Evolutionary conservation across 2,888 invertebrate species (phyloP), one percentile per base, ranked within the genome.

Genomic region (Chydorus sphaericus): DNA sequence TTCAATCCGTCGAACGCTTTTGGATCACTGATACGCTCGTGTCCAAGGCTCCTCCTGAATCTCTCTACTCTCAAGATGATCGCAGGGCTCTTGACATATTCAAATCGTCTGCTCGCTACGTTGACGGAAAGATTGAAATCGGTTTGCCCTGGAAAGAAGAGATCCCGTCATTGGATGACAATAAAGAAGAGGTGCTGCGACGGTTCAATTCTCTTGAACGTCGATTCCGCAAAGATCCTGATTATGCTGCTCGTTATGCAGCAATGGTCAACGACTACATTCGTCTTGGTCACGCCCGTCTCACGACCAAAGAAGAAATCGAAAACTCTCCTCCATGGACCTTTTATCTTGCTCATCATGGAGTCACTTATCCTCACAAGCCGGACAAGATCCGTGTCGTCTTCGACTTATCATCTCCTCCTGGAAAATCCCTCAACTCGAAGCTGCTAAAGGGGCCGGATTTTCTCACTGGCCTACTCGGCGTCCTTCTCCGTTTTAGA

Each of bases 261-360:
- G 33, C 30, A 3, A 44, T 55, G 4, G 51, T 59, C 8, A 28
- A 54, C 2, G 58, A 56, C 10, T 58, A 59, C 37, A 5, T 54
- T 2, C 23, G n/a, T 1, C 44, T 49, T 18, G 58, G 58, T 4
- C 55, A 54, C 33, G 52, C 55, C 1, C 8, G 44, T 23, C n/a
- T 53, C 3, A 33, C 28, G 44, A 11, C 16, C 3, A 16, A 3
- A 10, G 44, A 58, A 29, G 6, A 28, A 2, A 26, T 23, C 1
- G 26, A 44, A 14, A 10, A 11, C 10, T 20, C 23, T 3, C 16
- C 33, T 10, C 26, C 49, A 26, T n/a, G 39, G 16, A 57, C 48
- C 5, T 61, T 56, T 58, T 61, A 60, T 29, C 37, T 63, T 1
- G 61, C 61, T 2, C 61, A 63, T 36, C 61, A 62, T 56, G 57